A percentile compares a stretch with the other conserved stretches of the same genome.
Conservation (phyloP, 2,113 vertebrate species). For the Oreamnos americanus region DNA sequence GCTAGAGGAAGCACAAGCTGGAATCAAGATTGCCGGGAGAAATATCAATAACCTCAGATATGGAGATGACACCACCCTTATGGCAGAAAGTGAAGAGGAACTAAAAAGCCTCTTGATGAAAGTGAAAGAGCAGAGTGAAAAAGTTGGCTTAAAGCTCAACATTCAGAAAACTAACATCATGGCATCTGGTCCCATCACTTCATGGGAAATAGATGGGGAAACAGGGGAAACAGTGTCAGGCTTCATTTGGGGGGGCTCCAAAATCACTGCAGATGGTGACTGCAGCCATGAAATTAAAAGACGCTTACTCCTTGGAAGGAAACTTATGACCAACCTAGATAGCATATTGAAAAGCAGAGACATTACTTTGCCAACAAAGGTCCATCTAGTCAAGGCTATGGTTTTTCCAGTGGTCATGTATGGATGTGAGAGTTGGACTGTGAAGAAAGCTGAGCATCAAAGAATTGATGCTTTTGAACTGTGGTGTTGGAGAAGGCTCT, state of each 20-base stretch:
- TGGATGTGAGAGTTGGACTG: not conserved
- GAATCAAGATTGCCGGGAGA: not conserved
- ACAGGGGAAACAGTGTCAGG: not conserved
- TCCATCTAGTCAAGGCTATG: not conserved
- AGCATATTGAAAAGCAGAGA: not conserved
- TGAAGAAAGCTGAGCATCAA: accelerated
- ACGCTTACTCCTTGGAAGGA: not conserved
- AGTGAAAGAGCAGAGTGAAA: not conserved
- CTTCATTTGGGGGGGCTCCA: not conserved
- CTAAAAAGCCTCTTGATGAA: not conserved
- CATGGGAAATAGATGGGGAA: not conserved
- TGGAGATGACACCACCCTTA: not conserved
- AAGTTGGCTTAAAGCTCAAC: not conserved
- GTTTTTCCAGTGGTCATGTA: not conserved
- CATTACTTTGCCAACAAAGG: not conserved
- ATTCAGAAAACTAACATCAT: not conserved
- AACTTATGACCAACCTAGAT: not conserved
- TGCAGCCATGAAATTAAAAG: not conserved
- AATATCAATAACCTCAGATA: not conserved
- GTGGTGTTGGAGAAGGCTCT: not conserved
- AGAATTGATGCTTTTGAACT: not conserved
- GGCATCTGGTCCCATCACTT: not conserved
- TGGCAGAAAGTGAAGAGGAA: not conserved
- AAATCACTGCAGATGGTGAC: not conserved
- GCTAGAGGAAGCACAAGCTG: not conserved